Evolutionary conservation across 2,797 vertebrate species (phyloP).

Genomic region (Pseudochirops cupreus): DNA sequence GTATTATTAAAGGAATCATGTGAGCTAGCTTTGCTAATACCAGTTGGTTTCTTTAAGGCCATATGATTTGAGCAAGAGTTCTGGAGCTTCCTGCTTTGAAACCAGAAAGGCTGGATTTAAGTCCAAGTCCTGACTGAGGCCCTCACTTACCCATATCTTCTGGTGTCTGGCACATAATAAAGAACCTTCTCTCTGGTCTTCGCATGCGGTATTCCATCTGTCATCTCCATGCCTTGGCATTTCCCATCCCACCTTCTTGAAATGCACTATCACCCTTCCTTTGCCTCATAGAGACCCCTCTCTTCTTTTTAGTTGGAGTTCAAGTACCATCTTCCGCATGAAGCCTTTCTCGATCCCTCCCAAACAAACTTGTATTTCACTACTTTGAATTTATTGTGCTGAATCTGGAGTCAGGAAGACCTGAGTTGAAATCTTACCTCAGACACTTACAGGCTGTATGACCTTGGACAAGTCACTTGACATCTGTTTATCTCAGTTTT

Average conservation of each 20-base stretch:
- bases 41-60: constrained; percentile 48
- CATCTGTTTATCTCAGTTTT: not conserved
- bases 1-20: constrained; percentile 60
- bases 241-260: not conserved
- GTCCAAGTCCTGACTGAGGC: not conserved
- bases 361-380: not conserved
- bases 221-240: not conserved
- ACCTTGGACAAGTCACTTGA: not conserved
- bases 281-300: not conserved
- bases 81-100: not conserved
- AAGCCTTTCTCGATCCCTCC: not conserved
- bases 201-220: not conserved
- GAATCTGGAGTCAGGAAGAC: not conserved
- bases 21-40: constrained; percentile 39
- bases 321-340: not conserved
- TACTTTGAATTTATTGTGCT: not conserved
- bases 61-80: not conserved
- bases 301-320: not conserved
- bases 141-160: not conserved
- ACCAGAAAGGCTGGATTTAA: not conserved
- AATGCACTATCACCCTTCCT: not conserved
- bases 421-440: not conserved
- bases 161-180: not conserved
- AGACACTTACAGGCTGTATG: not conserved
- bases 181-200: not conserved